Evolutionary conservation across 53 echinoderm and acorn worm species (phyloP).

Genomic region (Mesocentrotus franciscanus): DNA sequence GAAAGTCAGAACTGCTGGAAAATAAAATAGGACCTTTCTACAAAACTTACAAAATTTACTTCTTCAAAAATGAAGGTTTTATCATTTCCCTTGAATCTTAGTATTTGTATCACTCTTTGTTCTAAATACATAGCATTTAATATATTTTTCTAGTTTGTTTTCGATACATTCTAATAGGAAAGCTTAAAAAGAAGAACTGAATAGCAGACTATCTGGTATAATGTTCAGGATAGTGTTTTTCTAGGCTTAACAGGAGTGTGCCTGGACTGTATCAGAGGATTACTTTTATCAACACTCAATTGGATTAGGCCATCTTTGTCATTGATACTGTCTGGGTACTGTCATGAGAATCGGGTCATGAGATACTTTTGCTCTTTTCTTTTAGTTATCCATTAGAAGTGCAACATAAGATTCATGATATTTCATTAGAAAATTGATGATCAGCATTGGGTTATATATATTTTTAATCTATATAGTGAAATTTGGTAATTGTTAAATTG

Average conservation of each 20-base stretch:
- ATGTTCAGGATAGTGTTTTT: conserved; percentile 3
- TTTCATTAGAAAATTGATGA: too few species aligned
- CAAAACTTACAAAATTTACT: background rate
- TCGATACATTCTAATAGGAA: too few species aligned
- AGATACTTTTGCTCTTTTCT: background rate
- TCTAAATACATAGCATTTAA: background rate
- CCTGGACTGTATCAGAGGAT: background rate
- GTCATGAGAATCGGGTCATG: background rate
- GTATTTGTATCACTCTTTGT: background rate
- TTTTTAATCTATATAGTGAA: too few species aligned
- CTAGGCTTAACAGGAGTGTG: conserved; percentile 2
- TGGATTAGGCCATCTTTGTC: background rate
- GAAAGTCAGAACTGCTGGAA: background rate
- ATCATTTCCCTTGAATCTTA: background rate
- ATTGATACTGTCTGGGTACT: background rate
- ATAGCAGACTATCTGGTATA: background rate
- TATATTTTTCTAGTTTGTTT: background rate
- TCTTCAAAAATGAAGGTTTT: background rate
- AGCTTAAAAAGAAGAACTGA: background rate
- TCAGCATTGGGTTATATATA: too few species aligned
- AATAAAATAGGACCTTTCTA: background rate
- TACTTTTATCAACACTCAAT: background rate
- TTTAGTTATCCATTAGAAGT: background rate
- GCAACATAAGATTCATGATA: background rate
- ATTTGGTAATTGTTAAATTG: background rate